These are phyloP conservation scores for Xiphorhynchus elegans DNA, from an alignment of 2,113 vertebrate species.

Conservation along the genomic window DNA sequence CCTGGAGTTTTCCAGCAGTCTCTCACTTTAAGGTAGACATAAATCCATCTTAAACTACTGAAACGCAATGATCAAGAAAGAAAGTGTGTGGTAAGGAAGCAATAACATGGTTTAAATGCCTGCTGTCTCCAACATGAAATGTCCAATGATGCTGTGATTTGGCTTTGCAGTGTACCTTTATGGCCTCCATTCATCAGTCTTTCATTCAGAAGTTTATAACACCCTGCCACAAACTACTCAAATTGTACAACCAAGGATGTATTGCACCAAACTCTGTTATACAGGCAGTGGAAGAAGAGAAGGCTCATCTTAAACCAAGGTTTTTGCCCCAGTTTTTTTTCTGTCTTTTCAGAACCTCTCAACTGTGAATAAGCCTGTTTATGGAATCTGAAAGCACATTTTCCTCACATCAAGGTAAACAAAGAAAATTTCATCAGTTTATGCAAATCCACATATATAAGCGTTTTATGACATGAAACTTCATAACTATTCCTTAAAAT, in stretches of 20 bases:
- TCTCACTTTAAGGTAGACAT: not conserved
- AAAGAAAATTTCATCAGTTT: not conserved
- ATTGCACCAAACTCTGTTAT: not conserved
- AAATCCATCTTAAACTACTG: not conserved
- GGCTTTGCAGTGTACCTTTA: not conserved
- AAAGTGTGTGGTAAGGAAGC: not conserved
- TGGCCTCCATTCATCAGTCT: not conserved
- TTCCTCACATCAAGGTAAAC: not conserved
- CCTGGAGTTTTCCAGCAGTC: not conserved
- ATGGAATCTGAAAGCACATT: not conserved
- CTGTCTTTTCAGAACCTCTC: not conserved
- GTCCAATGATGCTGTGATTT: not conserved
- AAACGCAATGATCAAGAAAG: not conserved
- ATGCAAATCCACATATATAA: not conserved
- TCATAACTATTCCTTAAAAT: not conserved
- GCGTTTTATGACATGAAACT: not conserved
- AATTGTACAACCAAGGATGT: not conserved
- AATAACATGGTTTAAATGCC: not conserved
- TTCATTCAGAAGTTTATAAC: not conserved
- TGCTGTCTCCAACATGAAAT: not conserved
- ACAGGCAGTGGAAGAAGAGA: not conserved
- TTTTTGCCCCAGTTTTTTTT: not conserved
- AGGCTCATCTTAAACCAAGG: not conserved
- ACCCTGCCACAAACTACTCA: not conserved
- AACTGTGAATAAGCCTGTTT: not conserved